phyloP scores from a whole-genome alignment of 2,113 vertebrate species.

The Peromyscus maniculatus region DNA sequence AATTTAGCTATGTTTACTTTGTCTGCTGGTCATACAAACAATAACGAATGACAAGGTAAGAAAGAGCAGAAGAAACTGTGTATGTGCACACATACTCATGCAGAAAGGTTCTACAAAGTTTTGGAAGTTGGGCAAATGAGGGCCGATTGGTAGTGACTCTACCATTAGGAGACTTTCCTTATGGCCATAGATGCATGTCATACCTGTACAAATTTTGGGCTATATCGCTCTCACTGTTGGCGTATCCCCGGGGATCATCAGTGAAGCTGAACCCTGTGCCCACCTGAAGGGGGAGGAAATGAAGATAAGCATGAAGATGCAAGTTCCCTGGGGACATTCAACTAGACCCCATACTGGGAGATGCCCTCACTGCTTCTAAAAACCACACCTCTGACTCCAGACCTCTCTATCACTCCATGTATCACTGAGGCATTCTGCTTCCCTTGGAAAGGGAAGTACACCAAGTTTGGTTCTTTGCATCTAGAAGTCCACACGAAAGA shows the following conservation, averaged over 20 bases:
- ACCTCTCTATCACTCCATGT: not conserved
- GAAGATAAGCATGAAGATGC: not conserved
- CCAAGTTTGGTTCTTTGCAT: not conserved
- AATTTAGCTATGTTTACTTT: not conserved
- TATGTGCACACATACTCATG: fast-evolving
- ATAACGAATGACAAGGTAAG: not conserved
- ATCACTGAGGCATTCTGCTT: not conserved
- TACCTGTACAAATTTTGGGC: conserved; percentile 90
- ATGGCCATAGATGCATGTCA: not conserved
- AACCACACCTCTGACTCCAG: not conserved
- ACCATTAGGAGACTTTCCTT: not conserved
- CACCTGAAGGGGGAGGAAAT: conserved; percentile 83
- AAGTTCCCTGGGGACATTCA: not conserved
- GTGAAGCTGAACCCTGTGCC: conserved; percentile 93
- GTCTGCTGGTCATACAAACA: not conserved
- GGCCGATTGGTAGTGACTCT: not conserved
- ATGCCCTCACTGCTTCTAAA: not conserved
- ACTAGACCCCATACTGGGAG: not conserved
- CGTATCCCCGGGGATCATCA: conserved; percentile 85
- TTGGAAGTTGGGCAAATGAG: not conserved
- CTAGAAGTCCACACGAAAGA: not conserved
- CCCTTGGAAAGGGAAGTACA: not conserved
- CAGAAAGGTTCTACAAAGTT: not conserved
- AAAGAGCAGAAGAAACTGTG: not conserved
- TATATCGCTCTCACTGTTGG: conserved; percentile 89